A percentile compares a stretch with the other conserved stretches of the same genome.
Conservation (phyloP, 2,888 invertebrate species). For the Cenopis cana region DNA sequence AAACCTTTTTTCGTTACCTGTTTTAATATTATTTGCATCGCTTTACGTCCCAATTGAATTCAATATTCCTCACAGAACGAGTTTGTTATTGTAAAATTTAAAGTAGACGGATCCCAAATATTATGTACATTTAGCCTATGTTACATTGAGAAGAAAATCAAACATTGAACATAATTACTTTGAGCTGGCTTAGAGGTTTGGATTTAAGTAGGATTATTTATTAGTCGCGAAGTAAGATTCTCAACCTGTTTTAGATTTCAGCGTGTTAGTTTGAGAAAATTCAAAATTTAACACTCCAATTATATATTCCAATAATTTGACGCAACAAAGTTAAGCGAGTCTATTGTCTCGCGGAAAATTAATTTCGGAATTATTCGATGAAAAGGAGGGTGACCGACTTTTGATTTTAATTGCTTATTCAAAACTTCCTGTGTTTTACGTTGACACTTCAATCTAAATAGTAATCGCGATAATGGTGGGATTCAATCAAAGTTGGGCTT, state of each 20-base stretch:
- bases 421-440: constrained; percentile 50
- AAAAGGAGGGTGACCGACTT: constrained; percentile 56
- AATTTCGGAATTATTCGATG: constrained; percentile 61
- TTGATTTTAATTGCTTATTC: constrained; percentile 59
- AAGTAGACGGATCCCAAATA: neutral
- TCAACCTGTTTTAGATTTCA: neutral
- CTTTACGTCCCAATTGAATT: too few relatives aligned
- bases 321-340: constrained; percentile 53
- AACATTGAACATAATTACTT: neutral
- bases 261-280: constrained; percentile 45
- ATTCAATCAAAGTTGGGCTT: constrained; percentile 51
- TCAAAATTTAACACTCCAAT: constrained; percentile 58
- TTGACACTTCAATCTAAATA: constrained; percentile 52
- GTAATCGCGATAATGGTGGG: constrained; percentile 47
- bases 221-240: neutral
- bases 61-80: too few relatives aligned
- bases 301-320: constrained; percentile 57
- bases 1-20: too few relatives aligned
- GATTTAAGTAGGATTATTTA: too few relatives aligned
- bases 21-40: too few relatives aligned
- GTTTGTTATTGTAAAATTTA: neutral
- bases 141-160: neutral
- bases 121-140: neutral
- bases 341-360: constrained; percentile 58
- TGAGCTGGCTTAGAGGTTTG: neutral